phyloP scores from a whole-genome alignment of 2,888 invertebrate species.

The Caenorhabditis panamensis region DNA sequence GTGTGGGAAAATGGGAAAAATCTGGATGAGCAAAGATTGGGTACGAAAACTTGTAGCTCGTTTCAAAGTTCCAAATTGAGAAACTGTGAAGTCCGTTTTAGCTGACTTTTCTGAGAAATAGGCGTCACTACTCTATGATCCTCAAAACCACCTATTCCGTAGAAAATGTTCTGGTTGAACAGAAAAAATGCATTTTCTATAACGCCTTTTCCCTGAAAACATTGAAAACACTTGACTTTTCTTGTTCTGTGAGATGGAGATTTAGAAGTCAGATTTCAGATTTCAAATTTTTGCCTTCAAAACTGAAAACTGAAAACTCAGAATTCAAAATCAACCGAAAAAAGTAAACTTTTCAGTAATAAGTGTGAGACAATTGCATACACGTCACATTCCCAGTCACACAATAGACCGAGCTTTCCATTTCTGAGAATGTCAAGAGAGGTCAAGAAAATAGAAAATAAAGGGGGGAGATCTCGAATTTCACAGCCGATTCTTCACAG shows the following conservation, averaged over 20 bases:
- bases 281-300: too few species aligned
- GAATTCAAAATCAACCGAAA: too few species aligned
- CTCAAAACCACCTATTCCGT: too few species aligned
- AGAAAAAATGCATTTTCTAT: constrained; percentile 6
- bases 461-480: constrained; percentile 33
- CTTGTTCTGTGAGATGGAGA: neutral
- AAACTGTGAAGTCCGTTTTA: too few species aligned
- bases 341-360: neutral
- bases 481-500: too few species aligned
- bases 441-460: constrained; percentile 15
- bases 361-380: constrained; percentile 3
- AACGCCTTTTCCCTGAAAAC: constrained; percentile 9
- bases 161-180: constrained; percentile 3
- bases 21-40: too few species aligned
- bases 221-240: constrained; percentile 15
- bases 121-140: too few species aligned
- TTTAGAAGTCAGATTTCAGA: neutral
- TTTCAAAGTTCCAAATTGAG: too few species aligned
- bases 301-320: too few species aligned
- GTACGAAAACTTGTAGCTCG: too few species aligned
- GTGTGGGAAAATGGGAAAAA: neutral
- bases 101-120: too few species aligned
- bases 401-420: neutral
- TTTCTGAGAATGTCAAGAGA: constrained; percentile 30
- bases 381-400: constrained; percentile 31